A percentile compares a stretch with the other conserved stretches of the same genome.
These are phyloP conservation scores for Prochilodus magdalenae DNA, from an alignment of 2,113 vertebrate species.

Conservation along the genomic window DNA sequence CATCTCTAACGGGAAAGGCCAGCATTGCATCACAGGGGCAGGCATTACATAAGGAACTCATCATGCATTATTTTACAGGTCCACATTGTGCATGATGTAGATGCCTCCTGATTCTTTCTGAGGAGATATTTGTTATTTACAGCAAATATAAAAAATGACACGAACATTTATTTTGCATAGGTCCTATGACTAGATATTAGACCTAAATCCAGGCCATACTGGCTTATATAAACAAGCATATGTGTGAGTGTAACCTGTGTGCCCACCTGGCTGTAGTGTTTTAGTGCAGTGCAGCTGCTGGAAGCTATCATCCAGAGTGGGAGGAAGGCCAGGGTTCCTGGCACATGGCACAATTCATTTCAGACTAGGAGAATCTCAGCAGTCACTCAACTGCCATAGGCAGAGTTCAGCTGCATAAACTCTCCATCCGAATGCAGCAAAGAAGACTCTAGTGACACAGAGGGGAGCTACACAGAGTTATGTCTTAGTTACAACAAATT, in stretches of 20 bases:
- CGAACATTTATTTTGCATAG: no score
- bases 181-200: no score
- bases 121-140: no score
- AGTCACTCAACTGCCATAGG: background rate
- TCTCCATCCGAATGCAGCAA: conserved; percentile 61
- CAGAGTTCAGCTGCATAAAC: conserved; percentile 1
- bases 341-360: background rate
- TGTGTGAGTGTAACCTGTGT: background rate
- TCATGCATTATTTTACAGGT: background rate
- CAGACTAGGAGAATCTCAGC: background rate
- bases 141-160: no score
- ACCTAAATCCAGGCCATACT: no score
- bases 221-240: background rate
- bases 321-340: background rate
- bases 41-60: background rate
- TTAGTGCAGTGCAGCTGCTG: background rate
- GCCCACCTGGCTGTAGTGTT: conserved; percentile 10
- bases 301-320: background rate
- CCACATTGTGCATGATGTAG: background rate
- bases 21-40: background rate
- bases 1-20: background rate
- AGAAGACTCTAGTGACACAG: conserved; percentile 66
- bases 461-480: conserved; percentile 70
- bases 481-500: conserved; percentile 39
- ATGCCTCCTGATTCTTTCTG: no score